These are phyloP conservation scores for Rhamphomyia laevipes DNA, from an alignment of 2,888 invertebrate genomes.

Conservation along the genomic window DNA sequence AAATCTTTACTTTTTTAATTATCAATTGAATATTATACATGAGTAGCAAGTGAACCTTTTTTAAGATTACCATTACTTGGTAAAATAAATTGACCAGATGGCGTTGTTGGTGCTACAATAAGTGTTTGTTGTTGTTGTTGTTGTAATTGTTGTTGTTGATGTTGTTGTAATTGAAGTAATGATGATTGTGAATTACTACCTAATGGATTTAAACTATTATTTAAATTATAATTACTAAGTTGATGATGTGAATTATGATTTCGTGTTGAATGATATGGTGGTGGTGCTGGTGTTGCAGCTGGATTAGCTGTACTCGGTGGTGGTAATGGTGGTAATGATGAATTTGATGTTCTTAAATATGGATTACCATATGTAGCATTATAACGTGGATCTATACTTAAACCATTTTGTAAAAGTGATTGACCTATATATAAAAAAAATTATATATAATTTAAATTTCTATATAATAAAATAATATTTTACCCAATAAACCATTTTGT, in stretches of 20 bases:
- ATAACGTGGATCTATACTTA: conserved; percentile 66
- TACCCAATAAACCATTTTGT: conserved; percentile 36
- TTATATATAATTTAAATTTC: too few species aligned
- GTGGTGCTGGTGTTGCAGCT: conserved; percentile 68
- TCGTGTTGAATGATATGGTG: conserved; percentile 50
- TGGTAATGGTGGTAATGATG: conserved; percentile 43
- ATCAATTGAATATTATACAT: conserved; percentile 41
- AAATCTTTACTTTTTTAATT: background rate
- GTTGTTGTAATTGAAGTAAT: conserved; percentile 43
- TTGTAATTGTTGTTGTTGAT: conserved; percentile 51
- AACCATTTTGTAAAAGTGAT: conserved; percentile 35
- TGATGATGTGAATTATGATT: conserved; percentile 23
- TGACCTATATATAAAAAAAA: conserved; percentile 23
- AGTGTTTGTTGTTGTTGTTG: conserved; percentile 45
- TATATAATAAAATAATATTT: conserved; percentile 20
- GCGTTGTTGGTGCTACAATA: conserved; percentile 47
- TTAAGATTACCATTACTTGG: conserved; percentile 37
- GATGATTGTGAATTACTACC: conserved; percentile 33
- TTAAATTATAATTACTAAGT: conserved; percentile 9
- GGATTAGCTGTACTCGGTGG: conserved; percentile 56
- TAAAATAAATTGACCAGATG: conserved; percentile 38
- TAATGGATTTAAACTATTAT: conserved; percentile 1
- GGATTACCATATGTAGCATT: conserved; percentile 86
- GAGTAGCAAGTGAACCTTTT: conserved; percentile 45
- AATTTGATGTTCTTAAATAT: conserved; percentile 59